Evolutionary conservation across 2,888 invertebrate species (phyloP).

Genomic region (Dorcus hopei): DNA sequence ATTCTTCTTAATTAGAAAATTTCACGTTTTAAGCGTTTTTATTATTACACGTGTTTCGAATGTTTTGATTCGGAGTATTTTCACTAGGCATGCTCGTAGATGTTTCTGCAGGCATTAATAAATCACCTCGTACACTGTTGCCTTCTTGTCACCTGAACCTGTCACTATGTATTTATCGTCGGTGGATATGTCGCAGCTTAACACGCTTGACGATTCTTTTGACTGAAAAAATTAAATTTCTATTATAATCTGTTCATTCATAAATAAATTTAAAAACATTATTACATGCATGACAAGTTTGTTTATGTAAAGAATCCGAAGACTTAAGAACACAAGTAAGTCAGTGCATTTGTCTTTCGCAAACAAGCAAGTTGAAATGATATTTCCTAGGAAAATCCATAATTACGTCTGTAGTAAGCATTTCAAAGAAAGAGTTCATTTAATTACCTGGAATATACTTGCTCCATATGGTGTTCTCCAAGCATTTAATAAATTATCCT

Average conservation of each 20-base stretch:
- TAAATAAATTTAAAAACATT: background rate
- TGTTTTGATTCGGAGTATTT: conserved; percentile 2
- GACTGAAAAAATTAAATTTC: conserved; percentile 59
- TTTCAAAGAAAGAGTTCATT: too few species aligned
- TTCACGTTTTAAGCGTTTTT: background rate
- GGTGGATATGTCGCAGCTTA: conserved; percentile 96
- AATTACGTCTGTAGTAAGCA: too few species aligned
- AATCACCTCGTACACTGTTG: conserved; percentile 94
- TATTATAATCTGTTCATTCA: background rate
- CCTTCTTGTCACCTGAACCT: conserved; percentile 97
- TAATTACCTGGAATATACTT: conserved; percentile 90
- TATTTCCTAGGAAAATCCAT: too few species aligned
- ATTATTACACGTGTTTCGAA: background rate
- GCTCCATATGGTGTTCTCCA: conserved; percentile 99
- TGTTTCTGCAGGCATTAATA: conserved; percentile 55
- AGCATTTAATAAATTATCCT: conserved; percentile 95
- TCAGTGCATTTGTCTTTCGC: too few species aligned
- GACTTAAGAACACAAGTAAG: too few species aligned
- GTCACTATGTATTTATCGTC: conserved; percentile 98
- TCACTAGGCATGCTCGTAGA: background rate
- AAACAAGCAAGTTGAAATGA: too few species aligned
- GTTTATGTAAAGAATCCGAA: too few species aligned
- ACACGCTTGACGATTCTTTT: conserved; percentile 95
- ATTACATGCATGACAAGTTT: too few species aligned
- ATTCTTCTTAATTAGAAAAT: conserved; percentile 21